Conservation (phyloP, 2,797 vertebrate species). For the Oceanodroma leucorhoa region DNA sequence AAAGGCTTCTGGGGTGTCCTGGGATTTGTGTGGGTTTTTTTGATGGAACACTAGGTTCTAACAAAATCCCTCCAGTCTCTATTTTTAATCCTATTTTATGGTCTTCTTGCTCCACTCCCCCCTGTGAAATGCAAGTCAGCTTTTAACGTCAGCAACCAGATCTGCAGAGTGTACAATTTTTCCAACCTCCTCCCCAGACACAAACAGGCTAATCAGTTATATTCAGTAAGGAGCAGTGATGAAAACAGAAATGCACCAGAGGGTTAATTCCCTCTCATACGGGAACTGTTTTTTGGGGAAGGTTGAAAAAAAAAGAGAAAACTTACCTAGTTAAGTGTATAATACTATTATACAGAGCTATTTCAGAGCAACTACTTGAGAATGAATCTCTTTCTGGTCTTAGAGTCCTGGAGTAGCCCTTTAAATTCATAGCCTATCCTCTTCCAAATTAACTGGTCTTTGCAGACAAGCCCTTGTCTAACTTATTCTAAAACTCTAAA, state of each 20-base stretch:
- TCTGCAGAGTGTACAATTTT: not conserved
- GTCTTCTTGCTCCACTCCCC: not conserved
- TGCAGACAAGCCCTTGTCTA: conserved; percentile 31
- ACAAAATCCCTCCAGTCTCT: conserved; percentile 10
- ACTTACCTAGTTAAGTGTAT: not conserved
- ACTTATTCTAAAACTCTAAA: conserved; percentile 16
- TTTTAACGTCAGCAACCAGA: conserved; percentile 6
- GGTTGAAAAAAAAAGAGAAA: not conserved
- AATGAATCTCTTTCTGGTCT: not conserved
- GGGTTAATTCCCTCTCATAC: not conserved
- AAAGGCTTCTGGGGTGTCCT: not conserved
- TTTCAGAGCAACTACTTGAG: not conserved
- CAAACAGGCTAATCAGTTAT: not conserved
- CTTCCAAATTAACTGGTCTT: conserved; percentile 28
- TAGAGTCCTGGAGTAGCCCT: not conserved
- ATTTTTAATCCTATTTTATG: conserved; percentile 38
- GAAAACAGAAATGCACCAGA: not conserved
- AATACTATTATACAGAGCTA: not conserved
- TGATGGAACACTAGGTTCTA: not conserved
- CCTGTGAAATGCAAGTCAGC: conserved; percentile 29
- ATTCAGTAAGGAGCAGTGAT: not conserved
- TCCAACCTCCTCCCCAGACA: not conserved
- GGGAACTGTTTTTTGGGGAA: not conserved
- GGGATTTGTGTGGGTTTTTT: not conserved
- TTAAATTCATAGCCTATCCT: conserved; percentile 34